Base-by-base conservation (phyloP, 2,888 invertebrate genomes). In the Therioaphis trifolii region DNA sequence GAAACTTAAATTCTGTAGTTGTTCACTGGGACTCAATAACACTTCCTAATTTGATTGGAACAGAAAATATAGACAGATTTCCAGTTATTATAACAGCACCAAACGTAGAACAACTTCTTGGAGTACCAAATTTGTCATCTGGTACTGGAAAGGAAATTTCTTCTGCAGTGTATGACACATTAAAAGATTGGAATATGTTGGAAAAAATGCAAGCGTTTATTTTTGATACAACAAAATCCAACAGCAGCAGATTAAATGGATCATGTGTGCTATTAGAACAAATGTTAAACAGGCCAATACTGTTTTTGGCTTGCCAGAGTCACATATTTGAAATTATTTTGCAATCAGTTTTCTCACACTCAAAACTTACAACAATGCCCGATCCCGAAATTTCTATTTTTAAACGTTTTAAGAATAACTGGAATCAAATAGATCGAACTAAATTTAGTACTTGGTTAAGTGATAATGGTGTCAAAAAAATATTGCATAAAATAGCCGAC, bases 291-390 rank as follows among this genome's bases (percentile, higher is more conserved):
- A 4, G 35, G 18, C 15, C 61, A 27, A 27, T 77, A 27, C 3
- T 77, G 18, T 46, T 43, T 40, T 61, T 77, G 29, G 58, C 77
- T 35, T 77, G 77, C 18, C 61, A 63, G 9, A 61, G 63, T 58
- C 87, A 87, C 69, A 85, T 87, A 24, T 86, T 84, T 71, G 87
- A 87, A 74, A 24, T 87, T 49, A 49, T 61, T 35, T 27, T 58
- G 24, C 43, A 77, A 61, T 27, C 21, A n/a, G 63, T 35, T 27
- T 61, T 77, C 43, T 43, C 29, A 29, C 12, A 27, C 15, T 29
- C 35, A 15, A 35, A 87, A 11, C 78, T 89, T 49, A 87, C 87
- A 11, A 87, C 89, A 0, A 86, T 43, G 79, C 21, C 74, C 15
- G 78, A 63, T 14, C 85, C 85, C 46, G 84, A 84, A 27, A 78